A percentile compares a stretch with the other conserved stretches of the same genome.
These are phyloP conservation scores for Druon quercuslanigerum DNA, from an alignment of 1,140 invertebrate species.

Conservation along the genomic window DNA sequence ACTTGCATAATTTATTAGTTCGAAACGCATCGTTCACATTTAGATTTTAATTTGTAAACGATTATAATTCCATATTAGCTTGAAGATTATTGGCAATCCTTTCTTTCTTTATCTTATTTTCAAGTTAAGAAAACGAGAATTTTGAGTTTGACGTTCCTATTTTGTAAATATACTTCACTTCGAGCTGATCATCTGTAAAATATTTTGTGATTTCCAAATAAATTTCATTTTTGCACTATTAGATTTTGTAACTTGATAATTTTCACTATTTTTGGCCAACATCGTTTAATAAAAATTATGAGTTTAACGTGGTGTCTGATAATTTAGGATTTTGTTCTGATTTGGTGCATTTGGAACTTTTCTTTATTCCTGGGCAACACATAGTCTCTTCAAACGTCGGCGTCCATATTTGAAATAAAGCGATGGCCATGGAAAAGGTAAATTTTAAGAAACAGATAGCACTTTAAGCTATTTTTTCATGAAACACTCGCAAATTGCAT, in stretches of 20 bases:
- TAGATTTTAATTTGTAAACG: too few relatives aligned
- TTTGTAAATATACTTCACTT: too few relatives aligned
- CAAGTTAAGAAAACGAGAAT: too few relatives aligned
- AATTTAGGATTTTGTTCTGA: constrained; percentile 66
- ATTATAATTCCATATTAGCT: too few relatives aligned
- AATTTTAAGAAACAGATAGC: constrained; percentile 50
- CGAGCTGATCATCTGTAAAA: too few relatives aligned
- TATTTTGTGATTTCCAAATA: neutral
- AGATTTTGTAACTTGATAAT: constrained; percentile 41
- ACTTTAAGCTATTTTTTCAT: neutral
- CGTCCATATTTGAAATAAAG: constrained; percentile 56
- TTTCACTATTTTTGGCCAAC: constrained; percentile 34
- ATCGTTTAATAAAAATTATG: constrained; percentile 36
- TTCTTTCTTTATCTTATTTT: too few relatives aligned
- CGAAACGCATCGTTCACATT: too few relatives aligned
- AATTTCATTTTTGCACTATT: constrained; percentile 40
- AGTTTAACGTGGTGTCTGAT: constrained; percentile 54
- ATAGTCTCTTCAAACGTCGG: constrained; percentile 59
- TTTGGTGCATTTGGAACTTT: constrained; percentile 59
- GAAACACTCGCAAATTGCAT: constrained; percentile 30
- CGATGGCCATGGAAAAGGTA: constrained; percentile 69
- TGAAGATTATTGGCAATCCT: too few relatives aligned
- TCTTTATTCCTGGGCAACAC: constrained; percentile 47
- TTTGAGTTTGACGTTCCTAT: too few relatives aligned
- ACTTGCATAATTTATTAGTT: too few relatives aligned